phyloP scores from a whole-genome alignment of 2,888 invertebrate genomes.

The Dicyrtoma fusca region DNA sequence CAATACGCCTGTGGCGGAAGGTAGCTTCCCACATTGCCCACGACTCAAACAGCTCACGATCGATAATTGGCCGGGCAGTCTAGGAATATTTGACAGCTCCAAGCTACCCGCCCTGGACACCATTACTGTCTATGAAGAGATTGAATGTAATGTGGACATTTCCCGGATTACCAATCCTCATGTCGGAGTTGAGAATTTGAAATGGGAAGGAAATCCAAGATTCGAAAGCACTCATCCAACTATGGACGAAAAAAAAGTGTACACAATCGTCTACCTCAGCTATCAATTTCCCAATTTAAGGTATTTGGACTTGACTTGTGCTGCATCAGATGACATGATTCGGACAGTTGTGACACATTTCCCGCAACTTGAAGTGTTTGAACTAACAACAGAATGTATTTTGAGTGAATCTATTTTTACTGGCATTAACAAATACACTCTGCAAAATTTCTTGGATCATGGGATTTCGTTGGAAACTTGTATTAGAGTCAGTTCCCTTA shows the following conservation, averaged over 20 bases:
- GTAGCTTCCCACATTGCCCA: not conserved
- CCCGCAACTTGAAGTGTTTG: not conserved
- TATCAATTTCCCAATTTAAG: not conserved
- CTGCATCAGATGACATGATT: slow-evolving; percentile 11
- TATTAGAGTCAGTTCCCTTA: not conserved
- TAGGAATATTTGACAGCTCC: not conserved
- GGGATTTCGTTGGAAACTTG: slow-evolving; percentile 2
- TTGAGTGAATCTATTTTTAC: slow-evolving; percentile 12
- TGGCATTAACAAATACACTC: slow-evolving; percentile 2
- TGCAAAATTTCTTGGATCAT: not conserved
- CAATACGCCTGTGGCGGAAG: not conserved
- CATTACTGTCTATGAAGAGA: slow-evolving; percentile 2
- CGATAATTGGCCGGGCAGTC: slow-evolving; percentile 5
- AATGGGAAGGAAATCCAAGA: slow-evolving; percentile 14
- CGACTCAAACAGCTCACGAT: not conserved
- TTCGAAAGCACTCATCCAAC: not conserved
- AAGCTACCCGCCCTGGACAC: not conserved
- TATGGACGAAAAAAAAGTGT: not conserved
- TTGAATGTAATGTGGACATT: slow-evolving; percentile 10
- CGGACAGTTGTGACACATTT: slow-evolving; percentile 1
- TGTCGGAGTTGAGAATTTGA: slow-evolving; percentile 1
- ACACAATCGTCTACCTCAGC: slow-evolving; percentile 9
- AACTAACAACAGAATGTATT: slow-evolving; percentile 2
- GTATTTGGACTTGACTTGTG: slow-evolving; percentile 1
- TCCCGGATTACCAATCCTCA: not conserved